Base-by-base conservation (phyloP, 2,113 vertebrate genomes). In the Pontoporia blainvillei region DNA sequence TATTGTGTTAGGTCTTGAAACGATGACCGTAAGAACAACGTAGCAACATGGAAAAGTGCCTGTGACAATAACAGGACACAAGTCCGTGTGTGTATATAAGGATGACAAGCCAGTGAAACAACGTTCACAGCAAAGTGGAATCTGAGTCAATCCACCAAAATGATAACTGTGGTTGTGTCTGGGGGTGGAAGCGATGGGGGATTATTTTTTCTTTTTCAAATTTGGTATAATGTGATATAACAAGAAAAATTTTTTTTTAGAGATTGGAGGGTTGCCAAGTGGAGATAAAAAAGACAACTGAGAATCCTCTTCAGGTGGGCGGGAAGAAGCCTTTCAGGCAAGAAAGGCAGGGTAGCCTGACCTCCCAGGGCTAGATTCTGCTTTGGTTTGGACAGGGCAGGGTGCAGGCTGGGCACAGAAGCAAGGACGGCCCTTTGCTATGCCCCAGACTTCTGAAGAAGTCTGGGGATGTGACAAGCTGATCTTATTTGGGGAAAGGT, bases 71-170 rank as follows among this genome's bases (percentile, higher is more conserved):
- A 7, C 5, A 72, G 4, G 41, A 27, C 2, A 23, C 27, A 54
- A 12, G 7, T 6, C 7, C 1, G 3, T 6, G 6, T 20, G 46
- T 3, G 5, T 23, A 39, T 2, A 1, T 4, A 39, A 25, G 5
- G 11, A 36, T 15, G 46, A 27, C 13, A 14, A 31, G 23, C 2
- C 31, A 52, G 29, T 13, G 31, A 44, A 11, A 44, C 4, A n/a
- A 6, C 17, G 39, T 85, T 82, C 31, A 8, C 6, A 34, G 89
- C 36, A 78, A 66, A 94, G 54, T 36, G 10, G 8, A 52, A 0
- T 49, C 59, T 8, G 12, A 69, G 21, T 11, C 23, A 34, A 57
- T 5, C 39, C 20, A 20, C 82, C 62, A 21, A 25, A 15, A 44
- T 9, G 8, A 49, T 34, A 20, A n/a, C 39, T 44, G 39, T 23